Evolutionary conservation across 53 echinoderm and acorn worm species (phyloP), one percentile per base, ranked within the genome.

Genomic region (Echinarachnius parma): DNA sequence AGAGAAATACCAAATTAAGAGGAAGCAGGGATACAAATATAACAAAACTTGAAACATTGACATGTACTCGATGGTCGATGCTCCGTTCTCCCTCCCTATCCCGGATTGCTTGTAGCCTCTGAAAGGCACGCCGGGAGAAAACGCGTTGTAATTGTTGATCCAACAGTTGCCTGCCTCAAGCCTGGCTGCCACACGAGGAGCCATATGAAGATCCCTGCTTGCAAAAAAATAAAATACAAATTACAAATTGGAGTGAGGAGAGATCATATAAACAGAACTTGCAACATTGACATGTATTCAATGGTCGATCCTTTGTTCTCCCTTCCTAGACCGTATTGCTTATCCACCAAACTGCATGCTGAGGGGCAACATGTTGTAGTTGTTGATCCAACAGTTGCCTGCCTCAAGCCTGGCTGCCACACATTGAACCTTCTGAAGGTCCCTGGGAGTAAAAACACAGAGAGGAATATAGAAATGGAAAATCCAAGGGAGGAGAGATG

Each of bases 91-190:
- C 9, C 90, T 34, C 37, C 90, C 90, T 0, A 78, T 26, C 2
- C 90, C 90, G 0, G 90, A 90, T 46, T 90, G 78, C 66, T 90
- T 90, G 76, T 86, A 90, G 25, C 90, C 90, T 2, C 90, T 86
- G 34, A 90, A 90, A 21, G 90, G 90, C 61, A 86, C 64, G 27
- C 86, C 90, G 0, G 62, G 72, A 1, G 90, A 79, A 46, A 77
- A 78, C 47, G 49, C 31, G 64, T 90, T 90, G 78, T 70, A 90
- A 53, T 78, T 90, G 68, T 90, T 90, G 78, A 90, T 86, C 77
- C 78, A 90, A 27, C 90, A 90, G 35, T 78, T 82, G 1, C 90
- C 90, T 10, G 90, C 86, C 46, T 86, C 39, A 19, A 90, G 48
- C 46, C 67, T 75, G 13, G 82, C 64, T 19, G 82, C 82, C 14